Evolutionary conservation across 37 sponge, comb jelly and placozoan genomes (phyloP).

Genomic region (Ephydatia muelleri): DNA sequence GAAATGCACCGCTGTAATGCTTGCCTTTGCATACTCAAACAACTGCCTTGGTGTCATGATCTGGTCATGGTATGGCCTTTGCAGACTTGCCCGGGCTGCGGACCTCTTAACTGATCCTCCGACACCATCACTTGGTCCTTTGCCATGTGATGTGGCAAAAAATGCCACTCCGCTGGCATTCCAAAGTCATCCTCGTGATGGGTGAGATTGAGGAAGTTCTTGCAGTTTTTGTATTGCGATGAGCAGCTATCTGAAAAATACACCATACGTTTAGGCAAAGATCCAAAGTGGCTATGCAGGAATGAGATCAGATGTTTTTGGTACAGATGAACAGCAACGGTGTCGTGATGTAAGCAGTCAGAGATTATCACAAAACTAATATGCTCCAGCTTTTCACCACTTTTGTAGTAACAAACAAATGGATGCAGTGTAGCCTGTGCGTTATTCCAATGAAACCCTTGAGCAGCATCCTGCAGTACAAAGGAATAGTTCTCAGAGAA

Average conservation of each 20-base stretch:
- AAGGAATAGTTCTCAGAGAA: slow-evolving; percentile 56
- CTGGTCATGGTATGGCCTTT: slow-evolving; percentile 52
- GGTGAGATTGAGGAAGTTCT: slow-evolving; percentile 53
- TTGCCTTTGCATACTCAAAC: slow-evolving; percentile 45
- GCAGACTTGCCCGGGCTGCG: slow-evolving; percentile 63
- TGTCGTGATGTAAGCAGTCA: slow-evolving; percentile 53
- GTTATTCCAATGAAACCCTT: slow-evolving; percentile 60
- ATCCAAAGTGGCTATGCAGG: slow-evolving; percentile 14
- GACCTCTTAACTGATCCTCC: slow-evolving; percentile 62
- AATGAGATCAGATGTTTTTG: slow-evolving; percentile 33
- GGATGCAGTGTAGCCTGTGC: slow-evolving; percentile 36
- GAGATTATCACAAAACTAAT: slow-evolving; percentile 51
- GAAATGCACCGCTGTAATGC: slow-evolving; percentile 19
- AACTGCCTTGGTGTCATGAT: slow-evolving; percentile 61
- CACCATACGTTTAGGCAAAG: slow-evolving; percentile 21
- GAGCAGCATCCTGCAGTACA: slow-evolving; percentile 46
- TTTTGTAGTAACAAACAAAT: slow-evolving; percentile 27
- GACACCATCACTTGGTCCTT: slow-evolving; percentile 67
- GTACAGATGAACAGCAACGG: slow-evolving; percentile 51
- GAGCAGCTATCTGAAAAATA: slow-evolving; percentile 68
- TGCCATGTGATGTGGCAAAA: slow-evolving; percentile 70
- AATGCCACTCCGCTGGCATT: slow-evolving; percentile 60
- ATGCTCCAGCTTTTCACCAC: slow-evolving; percentile 29
- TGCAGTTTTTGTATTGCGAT: slow-evolving; percentile 62
- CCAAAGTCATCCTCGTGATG: slow-evolving; percentile 59